Conservation (phyloP, 2,888 invertebrate genomes). For the Drosophila gaucha region DNA sequence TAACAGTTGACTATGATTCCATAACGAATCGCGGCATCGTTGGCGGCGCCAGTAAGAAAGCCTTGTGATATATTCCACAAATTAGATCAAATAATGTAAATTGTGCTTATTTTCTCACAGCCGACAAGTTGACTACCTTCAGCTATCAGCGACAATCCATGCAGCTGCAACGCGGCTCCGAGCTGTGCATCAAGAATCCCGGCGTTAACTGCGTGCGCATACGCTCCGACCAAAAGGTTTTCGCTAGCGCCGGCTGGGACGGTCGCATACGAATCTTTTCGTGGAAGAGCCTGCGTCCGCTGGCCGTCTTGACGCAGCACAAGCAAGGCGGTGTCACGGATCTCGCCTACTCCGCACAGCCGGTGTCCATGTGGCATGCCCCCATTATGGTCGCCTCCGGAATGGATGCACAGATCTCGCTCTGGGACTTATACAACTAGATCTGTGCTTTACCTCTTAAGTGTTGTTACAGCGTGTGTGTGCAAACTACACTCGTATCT, state of each 20-base stretch:
- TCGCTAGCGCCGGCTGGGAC: slow-evolving; percentile 91
- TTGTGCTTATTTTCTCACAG: slow-evolving; percentile 40
- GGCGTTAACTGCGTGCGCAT: slow-evolving; percentile 90
- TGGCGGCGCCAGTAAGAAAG: slow-evolving; percentile 84
- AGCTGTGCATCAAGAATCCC: slow-evolving; percentile 89
- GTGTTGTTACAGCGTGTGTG: slow-evolving; percentile 43
- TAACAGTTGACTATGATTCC: slow-evolving; percentile 90
- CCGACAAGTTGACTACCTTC: slow-evolving; percentile 80
- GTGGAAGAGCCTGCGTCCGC: slow-evolving; percentile 90
- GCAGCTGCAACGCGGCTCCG: slow-evolving; percentile 86
- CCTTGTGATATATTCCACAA: background rate
- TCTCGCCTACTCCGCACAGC: slow-evolving; percentile 88
- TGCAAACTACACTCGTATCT: background rate
- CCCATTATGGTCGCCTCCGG: slow-evolving; percentile 92
- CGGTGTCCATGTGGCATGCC: slow-evolving; percentile 89
- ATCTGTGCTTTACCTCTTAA: slow-evolving; percentile 1
- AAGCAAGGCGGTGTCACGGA: slow-evolving; percentile 90
- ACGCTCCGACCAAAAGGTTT: slow-evolving; percentile 89
- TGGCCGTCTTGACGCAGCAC: slow-evolving; percentile 91
- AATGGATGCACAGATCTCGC: slow-evolving; percentile 90
- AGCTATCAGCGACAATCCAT: slow-evolving; percentile 82
- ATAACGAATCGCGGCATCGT: slow-evolving; percentile 88
- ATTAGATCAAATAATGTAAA: too few species aligned
- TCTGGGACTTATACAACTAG: slow-evolving; percentile 92
- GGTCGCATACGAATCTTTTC: slow-evolving; percentile 91